Conservation (phyloP, 2,888 invertebrate genomes). For the Ectobius pallidus region DNA sequence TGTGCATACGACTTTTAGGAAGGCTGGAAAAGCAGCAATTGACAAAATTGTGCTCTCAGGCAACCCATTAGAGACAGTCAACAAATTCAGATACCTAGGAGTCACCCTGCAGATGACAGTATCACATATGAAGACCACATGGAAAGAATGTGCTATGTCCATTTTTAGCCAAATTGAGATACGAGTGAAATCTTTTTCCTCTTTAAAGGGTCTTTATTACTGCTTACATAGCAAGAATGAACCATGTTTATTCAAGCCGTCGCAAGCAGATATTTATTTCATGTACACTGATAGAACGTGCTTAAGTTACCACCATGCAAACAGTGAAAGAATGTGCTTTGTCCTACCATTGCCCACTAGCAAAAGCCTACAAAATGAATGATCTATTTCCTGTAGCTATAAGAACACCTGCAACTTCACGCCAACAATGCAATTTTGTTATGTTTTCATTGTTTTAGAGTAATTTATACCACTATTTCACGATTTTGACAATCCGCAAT, state of each 20-base stretch:
- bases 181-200: neutral
- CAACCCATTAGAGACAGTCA: too few relatives aligned
- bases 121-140: too few relatives aligned
- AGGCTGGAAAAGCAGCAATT: too few relatives aligned
- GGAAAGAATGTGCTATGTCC: neutral
- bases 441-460: neutral
- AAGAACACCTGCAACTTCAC: neutral
- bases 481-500: too few relatives aligned
- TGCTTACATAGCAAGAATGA: neutral
- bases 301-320: neutral
- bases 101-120: too few relatives aligned
- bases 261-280: neutral
- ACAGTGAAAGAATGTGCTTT: neutral
- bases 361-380: too few relatives aligned
- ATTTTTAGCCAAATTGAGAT: neutral
- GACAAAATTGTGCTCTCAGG: too few relatives aligned
- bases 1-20: too few relatives aligned
- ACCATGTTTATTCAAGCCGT: neutral
- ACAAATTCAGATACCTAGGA: too few relatives aligned
- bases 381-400: too few relatives aligned
- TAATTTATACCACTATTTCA: neutral
- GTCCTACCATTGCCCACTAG: too few relatives aligned
- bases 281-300: neutral
- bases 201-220: conserved; percentile 1
- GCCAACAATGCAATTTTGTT: neutral